Evolutionary conservation across 2,888 invertebrate genomes (phyloP).

Genomic region (Pyralis farinalis): DNA sequence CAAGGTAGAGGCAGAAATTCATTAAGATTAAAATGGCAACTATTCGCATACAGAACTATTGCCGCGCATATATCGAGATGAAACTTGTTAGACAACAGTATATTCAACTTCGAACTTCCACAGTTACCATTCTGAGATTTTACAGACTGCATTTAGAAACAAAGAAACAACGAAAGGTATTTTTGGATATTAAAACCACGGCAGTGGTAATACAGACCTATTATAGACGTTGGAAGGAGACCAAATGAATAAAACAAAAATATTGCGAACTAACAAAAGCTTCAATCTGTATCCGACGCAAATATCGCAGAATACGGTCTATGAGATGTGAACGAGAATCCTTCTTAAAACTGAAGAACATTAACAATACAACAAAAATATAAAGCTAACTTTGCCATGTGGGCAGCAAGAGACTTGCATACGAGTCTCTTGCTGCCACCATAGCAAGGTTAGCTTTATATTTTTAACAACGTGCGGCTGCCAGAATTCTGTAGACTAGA

Average conservation of each 20-base stretch:
- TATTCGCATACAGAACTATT: conserved; percentile 53
- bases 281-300: conserved; percentile 56
- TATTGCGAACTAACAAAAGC: conserved; percentile 58
- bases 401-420: conserved; percentile 40
- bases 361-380: conserved; percentile 58
- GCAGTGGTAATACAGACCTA: conserved; percentile 33
- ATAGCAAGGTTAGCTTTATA: too few species aligned
- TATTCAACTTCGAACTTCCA: conserved; percentile 36
- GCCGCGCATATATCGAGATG: conserved; percentile 47
- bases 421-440: too few species aligned
- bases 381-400: conserved; percentile 48
- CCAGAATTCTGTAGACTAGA: conserved; percentile 39
- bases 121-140: conserved; percentile 41
- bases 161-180: conserved; percentile 35
- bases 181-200: conserved; percentile 35
- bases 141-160: conserved; percentile 45
- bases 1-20: conserved; percentile 48
- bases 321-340: conserved; percentile 51
- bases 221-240: conserved; percentile 40
- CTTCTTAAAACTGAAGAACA: conserved; percentile 44
- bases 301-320: conserved; percentile 43
- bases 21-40: conserved; percentile 48
- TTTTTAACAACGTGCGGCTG: conserved; percentile 29
- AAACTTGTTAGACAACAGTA: conserved; percentile 42
- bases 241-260: conserved; percentile 34